Evolutionary conservation across 1,140 invertebrate genomes (phyloP).

Genomic region (Eumeta japonica): DNA sequence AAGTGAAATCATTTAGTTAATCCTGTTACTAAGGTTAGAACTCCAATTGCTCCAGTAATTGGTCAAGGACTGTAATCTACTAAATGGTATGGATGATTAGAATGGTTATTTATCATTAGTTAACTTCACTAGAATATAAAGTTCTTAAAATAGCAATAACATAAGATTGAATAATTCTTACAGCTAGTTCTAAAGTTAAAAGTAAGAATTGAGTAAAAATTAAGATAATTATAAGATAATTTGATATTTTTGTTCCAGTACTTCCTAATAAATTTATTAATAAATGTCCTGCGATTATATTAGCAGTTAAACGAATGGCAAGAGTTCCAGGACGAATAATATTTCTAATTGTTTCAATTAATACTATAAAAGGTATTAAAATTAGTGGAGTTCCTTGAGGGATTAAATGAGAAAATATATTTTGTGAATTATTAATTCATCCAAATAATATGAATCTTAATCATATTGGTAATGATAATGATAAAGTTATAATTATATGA

Average conservation of each 20-base stretch:
- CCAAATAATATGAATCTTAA: constrained; percentile 61
- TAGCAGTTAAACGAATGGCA: constrained; percentile 63
- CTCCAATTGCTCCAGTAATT: constrained; percentile 42
- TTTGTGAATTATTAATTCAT: constrained; percentile 56
- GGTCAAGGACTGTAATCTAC: constrained; percentile 61
- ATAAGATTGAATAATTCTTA: constrained; percentile 60
- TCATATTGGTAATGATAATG: constrained; percentile 61
- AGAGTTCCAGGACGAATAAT: constrained; percentile 65
- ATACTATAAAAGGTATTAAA: constrained; percentile 59
- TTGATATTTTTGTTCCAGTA: constrained; percentile 27
- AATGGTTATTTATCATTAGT: constrained; percentile 45
- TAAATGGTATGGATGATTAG: constrained; percentile 57
- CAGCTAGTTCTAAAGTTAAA: constrained; percentile 53
- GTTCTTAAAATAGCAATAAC: constrained; percentile 56
- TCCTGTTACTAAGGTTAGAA: constrained; percentile 44
- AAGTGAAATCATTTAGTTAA: constrained; percentile 56
- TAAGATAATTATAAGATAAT: constrained; percentile 34
- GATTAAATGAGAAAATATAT: constrained; percentile 64
- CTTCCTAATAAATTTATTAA: constrained; percentile 58
- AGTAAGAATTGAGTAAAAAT: constrained; percentile 54
- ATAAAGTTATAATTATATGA: constrained; percentile 59
- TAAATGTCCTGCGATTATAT: constrained; percentile 60
- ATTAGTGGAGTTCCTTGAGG: constrained; percentile 59
- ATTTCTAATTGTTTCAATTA: constrained; percentile 63
- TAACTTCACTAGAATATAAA: constrained; percentile 57